Percentiles rank a stretch among this genome's conserved stretches.
Conservation (phyloP, 2,797 vertebrate species). For the Fistularia tabacaria region DNA sequence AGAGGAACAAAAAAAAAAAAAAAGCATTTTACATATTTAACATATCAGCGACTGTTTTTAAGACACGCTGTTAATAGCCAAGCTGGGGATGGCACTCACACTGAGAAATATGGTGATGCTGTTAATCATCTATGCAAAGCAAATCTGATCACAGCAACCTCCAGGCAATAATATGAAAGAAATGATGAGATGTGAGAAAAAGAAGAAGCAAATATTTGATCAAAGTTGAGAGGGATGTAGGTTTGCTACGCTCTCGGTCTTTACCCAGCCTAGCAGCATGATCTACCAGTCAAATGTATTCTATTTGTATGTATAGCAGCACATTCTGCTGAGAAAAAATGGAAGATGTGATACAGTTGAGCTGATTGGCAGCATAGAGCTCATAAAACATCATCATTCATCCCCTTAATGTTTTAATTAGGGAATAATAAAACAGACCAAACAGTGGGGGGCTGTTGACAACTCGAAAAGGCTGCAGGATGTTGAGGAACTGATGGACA, state of each 20-base stretch:
- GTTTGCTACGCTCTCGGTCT: conserved; percentile 32
- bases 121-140: conserved; percentile 53
- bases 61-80: conserved; percentile 31
- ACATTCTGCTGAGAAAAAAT: conserved; percentile 3
- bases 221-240: conserved; percentile 45
- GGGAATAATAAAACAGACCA: conserved; percentile 20
- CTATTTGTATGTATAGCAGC: conserved; percentile 20
- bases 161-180: conserved; percentile 45
- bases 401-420: conserved; percentile 22
- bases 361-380: conserved; percentile 18
- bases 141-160: conserved; percentile 55
- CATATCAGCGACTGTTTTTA: conserved; percentile 41
- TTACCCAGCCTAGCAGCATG: conserved; percentile 30
- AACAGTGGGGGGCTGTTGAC: conserved; percentile 17
- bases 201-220: conserved; percentile 48
- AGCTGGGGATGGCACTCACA: conserved; percentile 21
- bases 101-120: conserved; percentile 41
- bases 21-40: conserved; percentile 49
- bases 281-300: conserved; percentile 33
- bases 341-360: not conserved
- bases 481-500: too few relatives aligned
- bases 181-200: conserved; percentile 39
- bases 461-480: not conserved
- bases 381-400: conserved; percentile 14
- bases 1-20: conserved; percentile 19